Percentiles rank a stretch among this genome's conserved stretches.
Evolutionary conservation across 1,140 invertebrate genomes (phyloP).

Genomic region (Amyelois transitella): DNA sequence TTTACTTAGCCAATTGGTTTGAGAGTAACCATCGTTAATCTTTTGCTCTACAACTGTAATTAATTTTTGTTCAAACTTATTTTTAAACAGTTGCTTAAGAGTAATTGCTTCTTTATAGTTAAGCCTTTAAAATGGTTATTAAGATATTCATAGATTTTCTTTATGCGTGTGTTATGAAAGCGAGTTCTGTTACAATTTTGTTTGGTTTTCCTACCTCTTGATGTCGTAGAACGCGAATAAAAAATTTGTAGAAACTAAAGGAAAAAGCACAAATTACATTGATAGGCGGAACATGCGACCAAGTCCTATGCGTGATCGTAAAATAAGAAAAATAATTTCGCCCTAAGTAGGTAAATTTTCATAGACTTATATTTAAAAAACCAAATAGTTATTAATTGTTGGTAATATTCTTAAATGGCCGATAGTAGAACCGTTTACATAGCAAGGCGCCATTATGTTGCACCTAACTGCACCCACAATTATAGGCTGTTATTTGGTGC

Average conservation of each 20-base stretch:
- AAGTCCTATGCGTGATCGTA: too few relatives aligned
- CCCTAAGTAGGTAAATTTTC: not conserved
- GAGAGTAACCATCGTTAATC: constrained; percentile 35
- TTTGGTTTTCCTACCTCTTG: too few relatives aligned
- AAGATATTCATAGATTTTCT: not conserved
- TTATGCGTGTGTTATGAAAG: not conserved
- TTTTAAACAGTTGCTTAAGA: constrained; percentile 14
- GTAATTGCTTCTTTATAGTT: constrained; percentile 16
- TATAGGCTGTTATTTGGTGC: constrained; percentile 60
- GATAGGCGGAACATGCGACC: too few relatives aligned
- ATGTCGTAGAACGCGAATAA: too few relatives aligned
- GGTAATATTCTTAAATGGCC: constrained; percentile 25
- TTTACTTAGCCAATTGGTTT: constrained; percentile 55
- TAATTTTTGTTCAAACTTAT: constrained; percentile 31
- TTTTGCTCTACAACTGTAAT: constrained; percentile 33
- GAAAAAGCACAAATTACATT: too few relatives aligned
- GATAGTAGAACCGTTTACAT: constrained; percentile 21
- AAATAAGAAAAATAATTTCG: too few relatives aligned
- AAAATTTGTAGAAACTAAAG: too few relatives aligned
- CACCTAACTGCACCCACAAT: constrained; percentile 60
- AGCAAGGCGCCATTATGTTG: constrained; percentile 34
- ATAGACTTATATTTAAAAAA: not conserved
- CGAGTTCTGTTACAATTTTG: not conserved
- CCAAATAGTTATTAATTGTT: not conserved
- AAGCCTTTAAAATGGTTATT: constrained; percentile 3